A percentile compares a stretch with the other conserved stretches of the same genome.
These are phyloP conservation scores for Aplidium turbinatum DNA, from an alignment of 23 tunicate genomes.

Conservation along the genomic window DNA sequence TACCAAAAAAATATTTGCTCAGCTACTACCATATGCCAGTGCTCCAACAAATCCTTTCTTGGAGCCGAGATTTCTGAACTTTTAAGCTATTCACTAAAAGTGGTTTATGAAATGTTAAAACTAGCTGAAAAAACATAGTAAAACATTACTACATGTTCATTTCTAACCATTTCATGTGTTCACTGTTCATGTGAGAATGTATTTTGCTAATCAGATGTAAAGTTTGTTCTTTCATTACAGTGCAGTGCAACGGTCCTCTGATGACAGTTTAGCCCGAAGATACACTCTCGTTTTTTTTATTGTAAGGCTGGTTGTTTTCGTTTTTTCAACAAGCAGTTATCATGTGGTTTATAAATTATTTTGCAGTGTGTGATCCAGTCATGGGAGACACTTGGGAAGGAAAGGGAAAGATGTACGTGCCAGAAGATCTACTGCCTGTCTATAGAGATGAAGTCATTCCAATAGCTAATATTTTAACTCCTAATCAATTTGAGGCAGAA, in stretches of 20 bases:
- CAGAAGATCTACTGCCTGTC: slow-evolving; percentile 82
- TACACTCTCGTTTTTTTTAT: not conserved
- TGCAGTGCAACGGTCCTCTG: too few species aligned
- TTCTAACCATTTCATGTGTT: too few species aligned
- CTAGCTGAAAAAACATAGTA: too few species aligned
- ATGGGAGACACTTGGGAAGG: slow-evolving; percentile 97
- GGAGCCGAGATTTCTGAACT: too few species aligned
- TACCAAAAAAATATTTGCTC: not conserved
- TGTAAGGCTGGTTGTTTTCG: not conserved
- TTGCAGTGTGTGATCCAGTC: slow-evolving; percentile 91
- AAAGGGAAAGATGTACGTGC: slow-evolving; percentile 91
- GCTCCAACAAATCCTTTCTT: too few species aligned
- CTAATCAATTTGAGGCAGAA: slow-evolving; percentile 94
- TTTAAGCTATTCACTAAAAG: not conserved
- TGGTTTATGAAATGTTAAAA: too few species aligned
- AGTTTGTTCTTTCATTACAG: too few species aligned
- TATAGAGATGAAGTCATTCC: slow-evolving; percentile 83
- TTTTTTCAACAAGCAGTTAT: not conserved
- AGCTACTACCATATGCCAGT: not conserved
- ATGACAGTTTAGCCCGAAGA: too few species aligned
- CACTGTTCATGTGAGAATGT: too few species aligned
- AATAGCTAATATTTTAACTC: slow-evolving; percentile 81
- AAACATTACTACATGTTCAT: not conserved
- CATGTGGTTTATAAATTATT: not conserved
- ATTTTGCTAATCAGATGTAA: too few species aligned